Evolutionary conservation across 2,113 vertebrate genomes (phyloP), one percentile per base, ranked within the genome.

Genomic region (Oreochromis spilurus): DNA sequence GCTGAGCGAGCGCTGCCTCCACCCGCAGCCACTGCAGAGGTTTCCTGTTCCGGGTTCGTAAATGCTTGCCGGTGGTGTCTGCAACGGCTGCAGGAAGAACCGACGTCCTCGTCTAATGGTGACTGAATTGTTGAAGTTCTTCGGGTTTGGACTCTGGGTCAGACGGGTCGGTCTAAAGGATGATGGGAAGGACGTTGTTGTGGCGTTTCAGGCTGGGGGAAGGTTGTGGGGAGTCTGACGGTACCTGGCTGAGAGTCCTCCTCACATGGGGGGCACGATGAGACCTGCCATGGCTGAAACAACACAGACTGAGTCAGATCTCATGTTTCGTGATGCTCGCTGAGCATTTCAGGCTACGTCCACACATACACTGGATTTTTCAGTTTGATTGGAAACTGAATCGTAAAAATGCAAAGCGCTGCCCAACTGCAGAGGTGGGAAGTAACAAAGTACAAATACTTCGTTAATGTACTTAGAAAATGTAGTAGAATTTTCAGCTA

Each of bases 181-280:
- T 29, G 88, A 88, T 82, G 91, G 84, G 82, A 84, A 85, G 53
- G 52, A 50, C 48, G 79, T 45, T 79, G 87, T 80, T 60, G 87
- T 85, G 90, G 92, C 48, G 77, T 65, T 83, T 88, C 48, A 21
- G 77, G 78, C 79, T n/a, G 50, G 81, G 52, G 38, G 16, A 26
- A 29, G 19, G 45, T n/a, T 52, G 72, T 52, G 45, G 45, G 72
- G 45, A 52, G 72, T 77, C 72, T 31, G 72, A 52, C 45, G 26
- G 72, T 77, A 77, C 45, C 45, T 52, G 52, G 89, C 62, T 80
- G 82, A 45, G 72, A 36, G 5, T 79, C 65, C 40, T 84, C 89
- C 83, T 97, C 96, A 97, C 97, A 97, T 97, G 57, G 97, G 97
- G 45, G 96, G 97, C 13, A 97, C 97, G 45, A 97, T 97, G 90